Evolutionary conservation across 2,113 vertebrate genomes (phyloP).

Genomic region (Micromys minutus): DNA sequence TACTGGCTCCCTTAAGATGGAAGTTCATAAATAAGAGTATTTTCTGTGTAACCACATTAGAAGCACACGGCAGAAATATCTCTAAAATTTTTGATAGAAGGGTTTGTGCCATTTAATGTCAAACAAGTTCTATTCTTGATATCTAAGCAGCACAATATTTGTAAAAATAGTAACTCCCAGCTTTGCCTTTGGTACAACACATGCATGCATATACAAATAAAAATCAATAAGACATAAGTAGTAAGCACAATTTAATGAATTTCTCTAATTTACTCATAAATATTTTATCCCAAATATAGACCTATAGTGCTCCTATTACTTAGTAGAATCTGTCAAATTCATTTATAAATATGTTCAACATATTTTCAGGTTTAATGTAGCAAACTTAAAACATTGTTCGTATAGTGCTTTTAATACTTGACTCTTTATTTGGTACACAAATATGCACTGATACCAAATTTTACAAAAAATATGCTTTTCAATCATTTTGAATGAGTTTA

Average conservation of each 20-base stretch:
- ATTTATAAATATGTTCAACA: background rate
- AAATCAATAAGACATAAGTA: background rate
- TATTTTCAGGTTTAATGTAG: background rate
- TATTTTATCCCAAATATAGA: background rate
- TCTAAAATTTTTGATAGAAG: background rate
- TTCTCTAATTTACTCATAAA: background rate
- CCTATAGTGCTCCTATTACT: background rate
- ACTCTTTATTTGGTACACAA: background rate
- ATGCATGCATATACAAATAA: background rate
- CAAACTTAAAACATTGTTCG: background rate
- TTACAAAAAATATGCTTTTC: background rate
- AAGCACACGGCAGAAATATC: background rate
- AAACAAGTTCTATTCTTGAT: background rate
- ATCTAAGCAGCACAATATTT: background rate
- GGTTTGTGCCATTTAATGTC: background rate
- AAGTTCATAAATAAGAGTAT: background rate
- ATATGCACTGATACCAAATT: background rate
- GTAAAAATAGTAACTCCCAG: background rate
- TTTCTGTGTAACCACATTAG: background rate
- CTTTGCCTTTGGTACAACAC: background rate
- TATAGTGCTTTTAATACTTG: background rate
- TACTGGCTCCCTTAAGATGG: background rate
- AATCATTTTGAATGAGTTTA: background rate
- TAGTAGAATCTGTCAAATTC: background rate
- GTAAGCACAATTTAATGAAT: background rate